Evolutionary conservation across 2,113 vertebrate genomes (phyloP), one percentile per base, ranked within the genome.

Genomic region (Nyctibius bracteatus): DNA sequence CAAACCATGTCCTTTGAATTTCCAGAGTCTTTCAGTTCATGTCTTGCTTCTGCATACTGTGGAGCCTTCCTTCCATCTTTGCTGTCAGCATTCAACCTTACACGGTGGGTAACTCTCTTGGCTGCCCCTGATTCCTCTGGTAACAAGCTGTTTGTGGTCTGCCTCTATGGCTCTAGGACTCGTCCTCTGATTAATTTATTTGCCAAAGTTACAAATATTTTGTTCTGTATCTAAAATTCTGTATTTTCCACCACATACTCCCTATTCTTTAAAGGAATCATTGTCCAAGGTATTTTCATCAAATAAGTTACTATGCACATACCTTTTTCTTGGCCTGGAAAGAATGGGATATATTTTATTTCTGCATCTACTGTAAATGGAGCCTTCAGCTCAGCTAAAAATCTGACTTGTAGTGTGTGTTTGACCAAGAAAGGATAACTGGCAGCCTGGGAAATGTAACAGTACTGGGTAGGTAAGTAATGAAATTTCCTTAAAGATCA

Each of bases 21-120:
- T 22, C 12, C 12, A 19, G 17, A 51, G 21, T 39, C 33, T 82
- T 92, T 52, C 24, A 77, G 28, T 58, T 86, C 22, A 44, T 22
- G 17, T 61, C 35, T 85, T 87, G 18, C 14, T 82, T 39, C 28
- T 46, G 25, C 15, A 27, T 43, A 43, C 2, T 16, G 8, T 49
- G 24, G n/a, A 62, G 3, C 11, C 46, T 4, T 84, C 24, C 66
- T 77, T 31, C 41, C 3, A 1, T 20, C 12, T 52, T 77, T 6
- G 1, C 12, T 70, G 21, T 65, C 19, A 66, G 19, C 41, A 20
- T 24, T 74, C 9, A 43, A 10, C 10, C 5, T 55, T 33, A 18
- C 2, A 11, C 0, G 0, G 9, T 4, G 8, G 7, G 4, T 61
- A 49, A 35, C 72, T 65, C 16, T 65, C n/a, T 41, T 2, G 1